Base-by-base conservation (phyloP, 2,113 vertebrate species). In the Gnathonemus echidnorhynchus region DNA sequence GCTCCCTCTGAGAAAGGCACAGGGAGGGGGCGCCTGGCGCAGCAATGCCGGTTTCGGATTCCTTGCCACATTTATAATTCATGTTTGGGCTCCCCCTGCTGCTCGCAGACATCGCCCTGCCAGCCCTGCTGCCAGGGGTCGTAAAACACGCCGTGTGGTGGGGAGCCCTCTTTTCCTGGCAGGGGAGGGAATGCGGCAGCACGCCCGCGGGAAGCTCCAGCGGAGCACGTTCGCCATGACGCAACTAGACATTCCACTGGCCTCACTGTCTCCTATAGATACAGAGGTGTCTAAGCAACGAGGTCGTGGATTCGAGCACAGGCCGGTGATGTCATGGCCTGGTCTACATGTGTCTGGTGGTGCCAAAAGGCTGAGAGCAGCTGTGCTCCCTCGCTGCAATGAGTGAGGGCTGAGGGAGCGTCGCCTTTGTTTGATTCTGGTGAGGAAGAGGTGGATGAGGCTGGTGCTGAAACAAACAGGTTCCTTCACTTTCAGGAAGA, bases 21-120 rank as follows among this genome's bases (percentile, higher is more conserved):
- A 21, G 88, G 56, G 91, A 88, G 91, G 90, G 83, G 88, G 35
- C 56, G 90, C 90, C 91, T 87, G 92, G 5, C 24, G 2, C 45
- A 8, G 49, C 88, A 52, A 90, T 91, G 90, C 35, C 56, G 89
- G 91, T 91, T 90, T 92, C 92, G 90, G 91, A 92, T 93, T 93
- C 93, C 88, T 21, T 92, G 83, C 94, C 92, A 93, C 90, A 92
- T 94, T 94, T 91, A 93, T 94, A 93, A 94, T 93, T 95, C 92
- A 94, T 90, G 90, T 85, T 92, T 90, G 90, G 92, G 92, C 92
- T 89, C 80, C 90, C 89, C 31, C 90, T 53, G 45, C 89, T 49
- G 90, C 52, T 91, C 92, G 92, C 91, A 93, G 93, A 92, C 91
- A 92, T 53, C 56, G 66, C 91, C 92, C 92, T 74, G 39, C 86